phyloP scores from a whole-genome alignment of 2,888 invertebrate genomes.

The Thysanoteuthis rhombus region DNA sequence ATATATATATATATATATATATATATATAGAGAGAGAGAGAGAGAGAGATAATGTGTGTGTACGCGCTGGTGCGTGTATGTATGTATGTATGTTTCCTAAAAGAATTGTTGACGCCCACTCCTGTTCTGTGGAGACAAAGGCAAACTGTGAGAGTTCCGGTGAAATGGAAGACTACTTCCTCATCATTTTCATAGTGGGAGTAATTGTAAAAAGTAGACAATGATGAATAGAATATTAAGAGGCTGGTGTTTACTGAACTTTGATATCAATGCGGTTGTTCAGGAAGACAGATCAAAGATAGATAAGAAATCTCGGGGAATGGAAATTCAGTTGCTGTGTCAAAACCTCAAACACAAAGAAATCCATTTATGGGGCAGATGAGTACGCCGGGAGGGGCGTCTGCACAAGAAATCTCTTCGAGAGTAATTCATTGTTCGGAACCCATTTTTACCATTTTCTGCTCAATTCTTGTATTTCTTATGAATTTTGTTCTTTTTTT shows the following conservation, averaged over 20 bases:
- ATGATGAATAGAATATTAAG: background rate
- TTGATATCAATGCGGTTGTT: background rate
- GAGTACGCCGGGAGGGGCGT: background rate
- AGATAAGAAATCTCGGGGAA: background rate
- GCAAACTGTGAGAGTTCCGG: constrained; percentile 12
- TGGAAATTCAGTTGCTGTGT: background rate
- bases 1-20: too few relatives aligned
- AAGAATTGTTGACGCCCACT: background rate
- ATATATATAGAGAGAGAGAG: too few relatives aligned
- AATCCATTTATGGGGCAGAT: background rate
- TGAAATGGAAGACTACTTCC: background rate
- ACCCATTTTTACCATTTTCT: background rate
- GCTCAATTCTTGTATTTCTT: background rate
- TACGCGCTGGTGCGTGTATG: too few relatives aligned
- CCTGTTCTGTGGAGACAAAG: background rate
- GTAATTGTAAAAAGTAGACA: background rate
- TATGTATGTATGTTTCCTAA: background rate
- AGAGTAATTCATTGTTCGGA: background rate
- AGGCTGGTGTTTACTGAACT: background rate
- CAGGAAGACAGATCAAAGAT: constrained; percentile 12
- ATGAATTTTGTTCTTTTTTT: background rate
- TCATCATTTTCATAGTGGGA: background rate
- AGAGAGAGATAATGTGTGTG: too few relatives aligned
- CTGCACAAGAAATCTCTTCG: background rate
- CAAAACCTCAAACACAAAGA: background rate